Base-by-base conservation (phyloP, 1,140 invertebrate genomes). In the Drosophila eugracilis region DNA sequence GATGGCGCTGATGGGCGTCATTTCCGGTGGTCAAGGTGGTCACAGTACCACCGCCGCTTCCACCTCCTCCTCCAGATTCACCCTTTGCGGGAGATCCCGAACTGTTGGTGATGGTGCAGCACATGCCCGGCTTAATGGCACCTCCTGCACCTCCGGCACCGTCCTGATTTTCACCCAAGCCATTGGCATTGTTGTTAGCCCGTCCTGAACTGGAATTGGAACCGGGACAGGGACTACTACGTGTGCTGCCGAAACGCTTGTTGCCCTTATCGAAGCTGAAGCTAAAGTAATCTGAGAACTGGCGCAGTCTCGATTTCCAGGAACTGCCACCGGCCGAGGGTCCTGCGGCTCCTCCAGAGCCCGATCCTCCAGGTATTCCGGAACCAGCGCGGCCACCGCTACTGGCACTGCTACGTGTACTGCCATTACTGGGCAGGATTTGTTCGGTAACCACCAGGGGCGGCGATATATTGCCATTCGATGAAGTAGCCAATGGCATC, bases 281-380 rank as follows among this genome's bases (percentile, higher is more conserved):
- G 71, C 89, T 83, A 21, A 92, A 91, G 28, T 90, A 90, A 49
- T 90, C 90, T 1, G 90, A 92, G 39, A 92, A 88, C 41, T 92
- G 91, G 22, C 88, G 85, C 22, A 92, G 67, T 5, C 90, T 53
- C 6, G 90, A 78, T 19, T 91, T 91, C 84, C 91, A 91, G 1
- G 55, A 52, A 34, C 53, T 66, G 54, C 76, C 55, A 37, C 65
- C 52, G 49, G 73, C 37, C 17, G 47, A 50, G 17, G 62, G 28
- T 30, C 69, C 45, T 22, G 69, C 17, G 15, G 17, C 17, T 37
- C 30, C 39, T 4, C 69, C 47, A 3, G 30, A 0, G 30, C 69
- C 47, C 7, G 52, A 30, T 24, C 58, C 71, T 2, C 50, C 57
- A 58, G 41, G 21, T 0, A 24, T 4, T 1, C 24, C 28, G 7